Evolutionary conservation across 2,113 vertebrate genomes (phyloP), one percentile per base, ranked within the genome.

Genomic region (Grantiella picta): DNA sequence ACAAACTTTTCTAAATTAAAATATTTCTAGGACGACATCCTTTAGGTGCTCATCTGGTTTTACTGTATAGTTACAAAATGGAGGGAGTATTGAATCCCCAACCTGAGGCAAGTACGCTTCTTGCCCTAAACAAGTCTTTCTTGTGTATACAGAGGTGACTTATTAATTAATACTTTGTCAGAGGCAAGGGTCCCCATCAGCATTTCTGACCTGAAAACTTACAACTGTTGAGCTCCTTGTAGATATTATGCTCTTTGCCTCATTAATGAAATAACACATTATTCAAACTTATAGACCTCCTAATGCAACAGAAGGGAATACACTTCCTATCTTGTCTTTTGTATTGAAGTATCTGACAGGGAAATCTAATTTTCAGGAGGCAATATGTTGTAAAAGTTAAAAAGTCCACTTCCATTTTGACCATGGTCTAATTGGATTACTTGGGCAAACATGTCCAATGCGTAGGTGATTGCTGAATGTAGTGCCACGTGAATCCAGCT

Each of bases 201-300:
- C 6, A 10, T 78, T 57, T 75, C 33, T 60, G 14, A 80, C 44
- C 44, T 66, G n/a, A 82, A 80, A 82, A 66, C 4, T 14, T 50
- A 9, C 3, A 8, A 52, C 47, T 64, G 38, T 63, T 0, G 0
- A 50, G 22, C 16, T 87, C 18, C 31, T 52, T 68, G 57, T 60
- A 44, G 40, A 47, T 68, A 24, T 8, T 49, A 5, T 15, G 7
- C 5, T 42, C 23, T 71, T 78, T 77, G 36, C 9, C 18, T 86
- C 60, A 19, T 47, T 49, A 53, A 10, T 82, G 56, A 60, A 83
- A 61, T 36, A 29, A 28, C 9, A 45, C 11, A 15, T 60, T 56
- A 52, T 60, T 49, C 20, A 77, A 64, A 60, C 10, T 40, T 36
- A 38, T 15, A 78, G 21, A n/a, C 9, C 7, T 59, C 15, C 21